Evolutionary conservation across 2,113 vertebrate genomes (phyloP), one percentile per base, ranked within the genome.

Genomic region (Polypterus senegalus): DNA sequence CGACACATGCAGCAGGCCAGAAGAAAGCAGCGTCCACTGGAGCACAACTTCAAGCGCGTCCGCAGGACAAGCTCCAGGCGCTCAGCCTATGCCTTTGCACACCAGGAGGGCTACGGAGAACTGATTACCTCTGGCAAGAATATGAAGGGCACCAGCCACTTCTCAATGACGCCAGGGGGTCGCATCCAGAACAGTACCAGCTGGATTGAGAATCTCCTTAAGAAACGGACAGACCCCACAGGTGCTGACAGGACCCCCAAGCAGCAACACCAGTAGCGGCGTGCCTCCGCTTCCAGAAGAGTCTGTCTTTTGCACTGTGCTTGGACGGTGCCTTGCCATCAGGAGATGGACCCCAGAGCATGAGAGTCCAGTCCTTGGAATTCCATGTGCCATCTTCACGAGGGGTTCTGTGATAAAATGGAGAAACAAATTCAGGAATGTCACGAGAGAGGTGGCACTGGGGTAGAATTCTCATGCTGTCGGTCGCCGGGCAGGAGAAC

Each of bases 91-190:
- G 81, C 80, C 55, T 92, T 93, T 70, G 83, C 89, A 71, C 90
- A 92, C 75, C 86, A 91, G 66, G 83, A 92, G 61, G 88, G 83
- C 65, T 89, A 75, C 1, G 87, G 88, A 45, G 88, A 91, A 67
- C 83, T 91, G 62, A 88, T 83, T 61, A 90, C 86, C 73, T 90
- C 85, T 66, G 88, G 87, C 70, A 89, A 79, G 77, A 92, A 89
- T 80, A 89, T 88, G 82, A 85, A 74, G 67, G 66, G 71, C 63
- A 72, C 66, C 61, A 72, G 69, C 49, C 68, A 64, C 61, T 70
- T 74, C n/a, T 64, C 72, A 7, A 72, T 73, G 8, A 75, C 67
- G 3, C 67, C 79, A 48, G 69, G 71, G 59, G 72, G 72, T 61
- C 73, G 68, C 43, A 49, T 59, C 57, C 69, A 66, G 55, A 81